These are phyloP conservation scores for Symphodus melops DNA, from an alignment of 2,113 vertebrate genomes.

Conservation along the genomic window DNA sequence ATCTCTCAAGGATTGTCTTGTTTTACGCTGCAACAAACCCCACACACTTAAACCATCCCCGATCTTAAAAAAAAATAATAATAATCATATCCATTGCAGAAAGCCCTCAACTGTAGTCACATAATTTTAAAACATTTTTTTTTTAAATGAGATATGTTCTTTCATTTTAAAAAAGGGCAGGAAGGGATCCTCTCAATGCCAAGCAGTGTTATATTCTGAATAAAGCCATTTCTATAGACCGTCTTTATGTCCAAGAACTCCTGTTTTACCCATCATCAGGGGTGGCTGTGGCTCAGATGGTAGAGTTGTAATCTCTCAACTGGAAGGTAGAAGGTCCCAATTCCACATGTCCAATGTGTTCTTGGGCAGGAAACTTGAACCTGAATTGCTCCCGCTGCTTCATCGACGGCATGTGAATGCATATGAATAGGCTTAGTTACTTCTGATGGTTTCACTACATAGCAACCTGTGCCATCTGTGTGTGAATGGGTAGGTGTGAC, in stretches of 20 bases:
- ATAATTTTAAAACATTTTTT: not conserved
- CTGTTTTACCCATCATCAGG: not conserved
- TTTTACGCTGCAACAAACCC: slow-evolving; percentile 12
- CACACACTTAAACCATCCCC: not conserved
- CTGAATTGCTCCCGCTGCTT: too few species aligned
- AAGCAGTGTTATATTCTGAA: not conserved
- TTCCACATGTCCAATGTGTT: too few species aligned
- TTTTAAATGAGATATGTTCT: not conserved
- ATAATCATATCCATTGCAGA: not conserved
- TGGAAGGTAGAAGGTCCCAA: too few species aligned
- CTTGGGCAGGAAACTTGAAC: too few species aligned
- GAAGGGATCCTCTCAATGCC: not conserved
- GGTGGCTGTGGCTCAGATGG: too few species aligned
- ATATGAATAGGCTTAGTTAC: too few species aligned
- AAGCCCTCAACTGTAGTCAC: not conserved
- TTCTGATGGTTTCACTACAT: too few species aligned
- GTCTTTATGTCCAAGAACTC: not conserved
- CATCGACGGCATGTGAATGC: too few species aligned
- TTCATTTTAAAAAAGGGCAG: not conserved
- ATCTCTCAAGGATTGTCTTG: slow-evolving; percentile 12
- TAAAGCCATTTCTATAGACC: not conserved
- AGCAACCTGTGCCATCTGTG: too few species aligned
- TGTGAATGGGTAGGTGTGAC: too few species aligned
- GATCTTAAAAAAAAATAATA: not conserved
- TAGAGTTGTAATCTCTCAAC: too few species aligned